Conservation (phyloP, 2,797 vertebrate genomes). For the Platalea minor region DNA sequence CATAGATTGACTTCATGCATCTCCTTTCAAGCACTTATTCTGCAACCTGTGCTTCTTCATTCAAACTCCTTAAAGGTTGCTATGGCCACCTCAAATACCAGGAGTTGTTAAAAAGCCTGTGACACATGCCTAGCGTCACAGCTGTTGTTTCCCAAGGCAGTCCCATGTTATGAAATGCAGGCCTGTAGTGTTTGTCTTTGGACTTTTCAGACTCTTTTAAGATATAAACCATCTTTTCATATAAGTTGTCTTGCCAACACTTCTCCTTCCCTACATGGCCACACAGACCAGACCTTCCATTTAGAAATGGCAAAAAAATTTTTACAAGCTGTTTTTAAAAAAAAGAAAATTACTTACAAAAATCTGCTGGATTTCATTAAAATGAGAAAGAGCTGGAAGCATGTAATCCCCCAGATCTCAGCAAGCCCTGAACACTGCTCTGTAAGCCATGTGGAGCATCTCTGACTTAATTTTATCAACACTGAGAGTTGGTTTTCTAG, state of each 20-base stretch:
- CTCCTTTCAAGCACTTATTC: background rate
- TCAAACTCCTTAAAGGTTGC: background rate
- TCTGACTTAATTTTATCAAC: background rate
- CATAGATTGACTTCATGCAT: background rate
- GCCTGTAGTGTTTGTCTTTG: background rate
- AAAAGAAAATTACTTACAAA: background rate
- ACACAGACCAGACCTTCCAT: background rate
- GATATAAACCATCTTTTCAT: background rate
- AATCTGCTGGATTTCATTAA: background rate
- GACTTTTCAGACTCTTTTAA: background rate
- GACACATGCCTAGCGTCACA: background rate
- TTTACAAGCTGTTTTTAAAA: background rate
- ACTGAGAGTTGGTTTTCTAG: background rate
- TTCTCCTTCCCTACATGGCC: background rate
- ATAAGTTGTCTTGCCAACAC: background rate
- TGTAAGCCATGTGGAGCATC: background rate
- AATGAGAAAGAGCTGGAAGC: rapidly evolving
- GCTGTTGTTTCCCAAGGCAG: background rate
- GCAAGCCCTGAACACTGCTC: background rate
- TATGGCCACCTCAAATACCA: background rate
- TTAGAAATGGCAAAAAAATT: background rate
- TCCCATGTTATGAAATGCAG: background rate
- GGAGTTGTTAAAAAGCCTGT: background rate
- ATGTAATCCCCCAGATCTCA: background rate
- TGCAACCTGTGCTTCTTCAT: background rate